These are phyloP conservation scores for Microctenopoma steveboyesi DNA, from an alignment of 2,797 vertebrate genomes.

Conservation along the genomic window DNA sequence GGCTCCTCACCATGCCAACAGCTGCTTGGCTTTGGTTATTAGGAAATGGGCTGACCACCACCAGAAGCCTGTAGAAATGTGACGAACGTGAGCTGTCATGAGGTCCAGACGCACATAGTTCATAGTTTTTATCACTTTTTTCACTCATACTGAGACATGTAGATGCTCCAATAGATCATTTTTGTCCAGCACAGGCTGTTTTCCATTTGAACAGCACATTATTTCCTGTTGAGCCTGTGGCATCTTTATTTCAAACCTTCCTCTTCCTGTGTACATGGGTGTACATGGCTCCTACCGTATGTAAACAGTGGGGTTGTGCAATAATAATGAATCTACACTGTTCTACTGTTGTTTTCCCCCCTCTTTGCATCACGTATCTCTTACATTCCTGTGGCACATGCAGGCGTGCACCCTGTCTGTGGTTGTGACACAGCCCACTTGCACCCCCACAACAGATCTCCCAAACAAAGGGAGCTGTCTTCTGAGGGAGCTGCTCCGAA, in stretches of 20 bases:
- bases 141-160: not conserved
- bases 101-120: not conserved
- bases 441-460: not conserved
- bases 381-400: slow-evolving; percentile 48
- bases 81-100: slow-evolving; percentile 1
- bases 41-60: slow-evolving; percentile 22
- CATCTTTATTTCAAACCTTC: slow-evolving; percentile 10
- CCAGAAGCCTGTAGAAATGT: not conserved
- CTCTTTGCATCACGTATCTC: slow-evolving; percentile 33
- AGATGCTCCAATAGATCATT: not conserved
- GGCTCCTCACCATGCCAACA: slow-evolving; percentile 25
- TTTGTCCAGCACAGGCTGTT: not conserved
- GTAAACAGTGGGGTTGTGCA: slow-evolving; percentile 16
- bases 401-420: slow-evolving; percentile 33
- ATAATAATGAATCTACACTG: not conserved
- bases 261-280: slow-evolving; percentile 34
- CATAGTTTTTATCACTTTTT: not conserved
- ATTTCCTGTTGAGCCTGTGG: slow-evolving; percentile 12
- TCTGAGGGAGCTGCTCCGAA: slow-evolving; percentile 31
- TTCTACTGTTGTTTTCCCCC: slow-evolving; percentile 24
- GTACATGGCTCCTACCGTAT: slow-evolving; percentile 16
- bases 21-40: slow-evolving; percentile 35
- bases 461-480: slow-evolving; percentile 35
- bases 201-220: slow-evolving; percentile 17
- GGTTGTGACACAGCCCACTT: slow-evolving; percentile 39